Percentiles rank a stretch among this genome's conserved stretches.
Conservation (phyloP, 2,113 vertebrate genomes). For the Siniperca knerii region DNA sequence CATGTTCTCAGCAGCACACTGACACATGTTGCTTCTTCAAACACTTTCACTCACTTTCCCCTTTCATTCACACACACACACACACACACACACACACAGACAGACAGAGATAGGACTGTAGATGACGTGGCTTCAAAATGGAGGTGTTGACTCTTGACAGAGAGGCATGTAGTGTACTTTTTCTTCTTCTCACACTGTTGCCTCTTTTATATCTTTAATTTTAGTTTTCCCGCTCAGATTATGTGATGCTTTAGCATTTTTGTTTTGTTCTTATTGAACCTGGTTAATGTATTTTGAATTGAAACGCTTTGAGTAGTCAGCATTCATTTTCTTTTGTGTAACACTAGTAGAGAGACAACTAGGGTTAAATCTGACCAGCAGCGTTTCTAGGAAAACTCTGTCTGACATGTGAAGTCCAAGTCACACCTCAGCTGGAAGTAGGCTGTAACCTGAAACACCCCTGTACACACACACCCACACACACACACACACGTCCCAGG, state of each 20-base stretch:
- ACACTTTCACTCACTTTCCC: conserved; percentile 21
- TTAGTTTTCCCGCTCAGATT: neutral
- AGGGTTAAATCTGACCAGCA: neutral
- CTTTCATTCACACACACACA: neutral
- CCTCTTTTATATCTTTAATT: neutral
- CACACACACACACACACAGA: conserved; percentile 10
- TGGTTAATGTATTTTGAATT: too few relatives aligned
- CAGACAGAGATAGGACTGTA: too few relatives aligned
- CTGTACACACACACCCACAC: neutral
- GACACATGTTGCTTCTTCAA: conserved; percentile 49
- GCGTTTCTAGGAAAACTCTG: conserved; percentile 16
- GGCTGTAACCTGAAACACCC: conserved; percentile 15
- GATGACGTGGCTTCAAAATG: neutral
- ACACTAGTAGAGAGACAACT: neutral
- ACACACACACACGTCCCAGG: neutral
- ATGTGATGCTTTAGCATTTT: neutral
- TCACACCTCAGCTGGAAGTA: conserved; percentile 38
- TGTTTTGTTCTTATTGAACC: neutral
- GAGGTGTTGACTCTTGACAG: neutral
- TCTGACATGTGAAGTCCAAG: conserved; percentile 28
- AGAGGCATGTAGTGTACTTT: neutral
- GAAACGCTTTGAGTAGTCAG: too few relatives aligned
- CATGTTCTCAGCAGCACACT: neutral
- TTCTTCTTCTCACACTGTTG: too few relatives aligned
- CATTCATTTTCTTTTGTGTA: neutral